These are phyloP conservation scores for Mylabris sibirica DNA, from an alignment of 2,888 invertebrate species.

Conservation along the genomic window DNA sequence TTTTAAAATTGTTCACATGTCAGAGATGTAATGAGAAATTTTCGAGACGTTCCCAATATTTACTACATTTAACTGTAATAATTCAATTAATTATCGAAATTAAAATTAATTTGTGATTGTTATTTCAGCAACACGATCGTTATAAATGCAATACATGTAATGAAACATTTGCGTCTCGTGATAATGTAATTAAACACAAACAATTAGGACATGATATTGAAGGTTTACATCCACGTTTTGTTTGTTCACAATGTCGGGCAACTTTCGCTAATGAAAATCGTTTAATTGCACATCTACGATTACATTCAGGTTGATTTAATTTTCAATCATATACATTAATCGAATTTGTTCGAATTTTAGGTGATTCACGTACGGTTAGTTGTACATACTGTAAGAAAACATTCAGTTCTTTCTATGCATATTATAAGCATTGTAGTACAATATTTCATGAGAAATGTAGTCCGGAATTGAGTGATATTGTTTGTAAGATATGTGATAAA, in stretches of 20 bases:
- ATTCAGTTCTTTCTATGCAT: slow-evolving; percentile 40
- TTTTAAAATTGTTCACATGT: slow-evolving; percentile 52
- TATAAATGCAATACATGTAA: slow-evolving; percentile 56
- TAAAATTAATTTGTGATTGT: not conserved
- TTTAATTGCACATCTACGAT: slow-evolving; percentile 40
- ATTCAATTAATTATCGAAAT: slow-evolving; percentile 8
- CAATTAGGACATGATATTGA: slow-evolving; percentile 42
- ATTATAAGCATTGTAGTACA: slow-evolving; percentile 44
- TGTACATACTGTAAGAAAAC: slow-evolving; percentile 45
- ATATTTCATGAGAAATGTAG: slow-evolving; percentile 44
- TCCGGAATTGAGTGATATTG: slow-evolving; percentile 45
- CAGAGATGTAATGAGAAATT: slow-evolving; percentile 53
- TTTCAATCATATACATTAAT: no score
- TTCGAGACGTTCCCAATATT: slow-evolving; percentile 53
- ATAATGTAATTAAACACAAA: slow-evolving; percentile 43
- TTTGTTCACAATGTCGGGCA: slow-evolving; percentile 42
- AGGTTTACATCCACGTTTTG: slow-evolving; percentile 40
- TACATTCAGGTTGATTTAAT: slow-evolving; percentile 37
- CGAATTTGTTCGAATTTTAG: no score
- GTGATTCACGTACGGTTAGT: slow-evolving; percentile 36
- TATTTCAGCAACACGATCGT: slow-evolving; percentile 52
- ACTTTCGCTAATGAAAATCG: slow-evolving; percentile 39
- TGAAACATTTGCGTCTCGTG: slow-evolving; percentile 53
- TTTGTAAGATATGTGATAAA: slow-evolving; percentile 53
- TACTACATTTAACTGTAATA: slow-evolving; percentile 49